Base-by-base conservation (phyloP, 2,113 vertebrate genomes). In the Pica pica region DNA sequence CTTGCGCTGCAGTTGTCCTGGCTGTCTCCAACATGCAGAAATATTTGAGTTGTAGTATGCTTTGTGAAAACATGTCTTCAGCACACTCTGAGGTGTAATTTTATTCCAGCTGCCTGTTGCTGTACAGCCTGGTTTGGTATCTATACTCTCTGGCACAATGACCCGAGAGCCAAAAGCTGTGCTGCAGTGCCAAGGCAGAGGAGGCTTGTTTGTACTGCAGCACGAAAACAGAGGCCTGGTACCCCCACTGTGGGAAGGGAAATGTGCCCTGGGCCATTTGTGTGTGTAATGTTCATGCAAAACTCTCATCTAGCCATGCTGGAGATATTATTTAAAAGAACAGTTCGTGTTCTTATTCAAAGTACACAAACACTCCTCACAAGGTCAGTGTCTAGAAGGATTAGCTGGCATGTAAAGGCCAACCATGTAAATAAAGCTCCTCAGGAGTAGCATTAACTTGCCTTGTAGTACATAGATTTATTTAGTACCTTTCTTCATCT, bases 391-490 rank as follows among this genome's bases (percentile, higher is more conserved):
- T 83, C 81, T 70, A 18, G 65, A 80, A 94, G 94, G 90, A 90
- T 97, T 96, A 94, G 56, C 75, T 67, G 64, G 59, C 79, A 39
- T 75, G 88, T 94, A 92, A 95, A 88, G 82, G 92, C 75, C 76
- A 90, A 44, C 42, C 70, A 59, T 4, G 3, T 77, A 95, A 95
- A 96, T 73, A 80, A 94, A 83, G 55, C 63, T 94, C 53, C 90
- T 87, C 63, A 57, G 59, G 59, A 91, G 63, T 3, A 49, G 8
- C 22, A 77, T 85, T 88, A 91, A 75, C 68, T 86, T 77, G 47
- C 44, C 28, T 53, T 44, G 60, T 47, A 83, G 33, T 83, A 65
- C 50, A 39, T 6, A 27, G 41, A 83, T 82, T 87, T 93, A 67
- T 93, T 79, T 83, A 82, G 65, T 20, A 94, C 49, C 67, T 91